Evolutionary conservation across 2,797 vertebrate genomes (phyloP).

Genomic region (Smutsia temminckii): DNA sequence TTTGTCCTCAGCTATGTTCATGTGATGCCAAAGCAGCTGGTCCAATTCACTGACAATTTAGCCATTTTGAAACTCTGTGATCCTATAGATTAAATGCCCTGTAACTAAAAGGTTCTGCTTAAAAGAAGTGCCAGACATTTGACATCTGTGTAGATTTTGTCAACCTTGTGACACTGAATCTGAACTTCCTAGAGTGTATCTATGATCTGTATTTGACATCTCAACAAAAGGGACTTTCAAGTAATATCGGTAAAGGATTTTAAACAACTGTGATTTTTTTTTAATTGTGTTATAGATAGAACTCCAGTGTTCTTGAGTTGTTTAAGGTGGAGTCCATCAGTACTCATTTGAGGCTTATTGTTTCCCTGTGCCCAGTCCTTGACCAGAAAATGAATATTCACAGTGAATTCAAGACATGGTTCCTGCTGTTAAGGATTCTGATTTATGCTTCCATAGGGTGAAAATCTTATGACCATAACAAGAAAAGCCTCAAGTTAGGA

Average conservation of each 20-base stretch:
- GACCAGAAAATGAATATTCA: neutral
- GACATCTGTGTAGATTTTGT: neutral
- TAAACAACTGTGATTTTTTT: neutral
- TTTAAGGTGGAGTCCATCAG: constrained; percentile 5
- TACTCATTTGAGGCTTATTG: neutral
- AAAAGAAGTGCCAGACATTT: neutral
- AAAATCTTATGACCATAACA: neutral
- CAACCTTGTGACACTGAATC: constrained; percentile 48
- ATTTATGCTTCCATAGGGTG: neutral
- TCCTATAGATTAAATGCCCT: neutral
- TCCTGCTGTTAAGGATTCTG: neutral
- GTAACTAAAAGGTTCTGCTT: neutral
- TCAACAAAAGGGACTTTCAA: constrained; percentile 16
- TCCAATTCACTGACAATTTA: neutral
- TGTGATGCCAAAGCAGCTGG: neutral
- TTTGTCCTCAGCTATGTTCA: neutral
- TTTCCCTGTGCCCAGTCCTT: neutral
- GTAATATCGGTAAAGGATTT: neutral
- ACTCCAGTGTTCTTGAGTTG: neutral
- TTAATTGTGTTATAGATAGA: neutral
- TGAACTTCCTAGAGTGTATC: constrained; percentile 62
- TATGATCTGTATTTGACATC: constrained; percentile 45
- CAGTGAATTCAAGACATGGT: neutral
- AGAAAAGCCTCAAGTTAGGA: neutral
- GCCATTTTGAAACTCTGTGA: neutral